phyloP scores from a whole-genome alignment of 2,113 vertebrate genomes.

The Pachycephala philippinensis region DNA sequence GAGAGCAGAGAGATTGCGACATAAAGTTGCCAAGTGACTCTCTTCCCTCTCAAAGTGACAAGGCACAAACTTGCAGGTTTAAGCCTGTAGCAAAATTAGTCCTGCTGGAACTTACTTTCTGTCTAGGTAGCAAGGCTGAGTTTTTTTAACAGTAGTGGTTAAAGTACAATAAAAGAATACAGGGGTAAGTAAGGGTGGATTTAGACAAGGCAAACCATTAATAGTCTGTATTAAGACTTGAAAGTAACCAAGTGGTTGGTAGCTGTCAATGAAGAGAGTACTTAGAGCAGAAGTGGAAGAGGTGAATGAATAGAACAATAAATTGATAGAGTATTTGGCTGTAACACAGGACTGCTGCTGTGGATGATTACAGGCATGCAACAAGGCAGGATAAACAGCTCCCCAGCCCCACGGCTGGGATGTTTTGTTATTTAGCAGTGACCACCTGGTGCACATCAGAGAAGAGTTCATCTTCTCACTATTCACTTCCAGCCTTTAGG shows the following conservation, averaged over 20 bases:
- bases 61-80: background rate
- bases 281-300: background rate
- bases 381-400: background rate
- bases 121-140: background rate
- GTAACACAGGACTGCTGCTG: background rate
- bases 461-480: background rate
- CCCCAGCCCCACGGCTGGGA: background rate
- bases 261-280: background rate
- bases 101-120: background rate
- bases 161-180: background rate
- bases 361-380: background rate
- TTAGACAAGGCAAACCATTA: background rate
- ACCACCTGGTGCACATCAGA: background rate
- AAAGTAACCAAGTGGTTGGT: background rate
- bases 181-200: background rate
- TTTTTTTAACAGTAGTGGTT: background rate
- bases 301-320: background rate
- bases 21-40: background rate
- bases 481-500: background rate
- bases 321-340: background rate
- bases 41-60: background rate
- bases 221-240: background rate
- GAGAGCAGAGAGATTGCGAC: fast-evolving
- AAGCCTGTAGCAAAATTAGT: background rate
- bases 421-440: background rate